Percentiles rank a stretch among this genome's conserved stretches.
Evolutionary conservation across 2,797 vertebrate genomes (phyloP).

Genomic region (Enteromius mattozi): DNA sequence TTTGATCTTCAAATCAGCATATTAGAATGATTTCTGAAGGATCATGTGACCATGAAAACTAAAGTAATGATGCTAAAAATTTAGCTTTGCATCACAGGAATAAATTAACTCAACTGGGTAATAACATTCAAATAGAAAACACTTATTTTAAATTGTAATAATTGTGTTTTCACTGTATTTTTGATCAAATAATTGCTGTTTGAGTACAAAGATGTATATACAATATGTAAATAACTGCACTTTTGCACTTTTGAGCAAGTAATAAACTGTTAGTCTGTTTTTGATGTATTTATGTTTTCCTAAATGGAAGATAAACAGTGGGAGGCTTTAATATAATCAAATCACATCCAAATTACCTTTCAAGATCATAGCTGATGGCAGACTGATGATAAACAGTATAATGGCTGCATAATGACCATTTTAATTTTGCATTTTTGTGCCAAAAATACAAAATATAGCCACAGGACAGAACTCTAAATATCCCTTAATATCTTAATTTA

Average conservation of each 20-base stretch:
- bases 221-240: no score
- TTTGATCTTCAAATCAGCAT: no score
- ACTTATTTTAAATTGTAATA: background rate
- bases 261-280: background rate
- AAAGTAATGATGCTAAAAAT: background rate
- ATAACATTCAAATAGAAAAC: background rate
- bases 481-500: background rate
- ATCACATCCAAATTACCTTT: background rate
- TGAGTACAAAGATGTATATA: no score
- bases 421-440: conserved; percentile 15
- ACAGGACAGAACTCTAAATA: background rate
- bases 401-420: conserved; percentile 3
- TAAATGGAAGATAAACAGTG: background rate
- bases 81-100: background rate
- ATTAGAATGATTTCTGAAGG: background rate
- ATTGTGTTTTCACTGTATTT: background rate
- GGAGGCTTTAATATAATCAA: background rate
- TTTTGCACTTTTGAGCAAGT: background rate
- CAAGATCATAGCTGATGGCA: background rate
- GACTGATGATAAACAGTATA: background rate
- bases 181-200: background rate
- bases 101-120: background rate
- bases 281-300: background rate
- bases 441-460: background rate
- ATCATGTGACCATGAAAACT: background rate